phyloP scores from a whole-genome alignment of 2,113 vertebrate genomes.

The Riparia riparia region DNA sequence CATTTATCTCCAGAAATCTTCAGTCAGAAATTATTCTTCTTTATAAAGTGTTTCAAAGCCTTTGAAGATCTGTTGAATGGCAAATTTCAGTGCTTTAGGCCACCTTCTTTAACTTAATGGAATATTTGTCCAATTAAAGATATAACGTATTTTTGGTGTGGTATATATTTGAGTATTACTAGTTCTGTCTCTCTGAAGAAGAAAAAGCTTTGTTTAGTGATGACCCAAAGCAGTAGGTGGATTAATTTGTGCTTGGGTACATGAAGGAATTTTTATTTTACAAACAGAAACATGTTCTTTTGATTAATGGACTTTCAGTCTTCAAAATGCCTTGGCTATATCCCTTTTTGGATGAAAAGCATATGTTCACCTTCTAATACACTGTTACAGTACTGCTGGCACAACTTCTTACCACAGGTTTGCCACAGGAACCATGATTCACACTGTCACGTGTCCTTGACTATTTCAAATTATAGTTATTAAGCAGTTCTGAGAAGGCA shows the following conservation, averaged over 20 bases:
- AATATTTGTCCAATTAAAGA: slow-evolving; percentile 19
- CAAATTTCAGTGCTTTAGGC: neutral
- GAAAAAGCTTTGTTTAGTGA: neutral
- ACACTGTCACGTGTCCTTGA: slow-evolving; percentile 26
- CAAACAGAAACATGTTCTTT: slow-evolving; percentile 18
- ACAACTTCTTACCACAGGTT: slow-evolving; percentile 45
- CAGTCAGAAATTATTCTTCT: neutral
- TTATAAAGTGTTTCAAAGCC: neutral
- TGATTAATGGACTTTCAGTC: slow-evolving; percentile 4
- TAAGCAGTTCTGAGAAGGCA: slow-evolving; percentile 44
- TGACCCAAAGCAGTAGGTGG: neutral
- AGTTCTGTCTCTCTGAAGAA: neutral
- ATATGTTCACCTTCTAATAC: slow-evolving; percentile 40
- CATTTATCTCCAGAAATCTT: slow-evolving; percentile 1
- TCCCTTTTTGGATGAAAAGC: slow-evolving; percentile 34
- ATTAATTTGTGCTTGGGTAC: neutral
- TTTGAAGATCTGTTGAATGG: neutral
- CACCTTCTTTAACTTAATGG: neutral
- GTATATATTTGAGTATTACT: neutral
- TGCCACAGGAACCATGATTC: slow-evolving; percentile 68
- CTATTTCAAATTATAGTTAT: slow-evolving; percentile 47
- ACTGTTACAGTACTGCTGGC: slow-evolving; percentile 23
- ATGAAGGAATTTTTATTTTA: slow-evolving; percentile 29
- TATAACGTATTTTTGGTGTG: neutral
- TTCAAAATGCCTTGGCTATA: slow-evolving; percentile 28